Base-by-base conservation (phyloP, 2,113 vertebrate species). In the Nesoenas mayeri region DNA sequence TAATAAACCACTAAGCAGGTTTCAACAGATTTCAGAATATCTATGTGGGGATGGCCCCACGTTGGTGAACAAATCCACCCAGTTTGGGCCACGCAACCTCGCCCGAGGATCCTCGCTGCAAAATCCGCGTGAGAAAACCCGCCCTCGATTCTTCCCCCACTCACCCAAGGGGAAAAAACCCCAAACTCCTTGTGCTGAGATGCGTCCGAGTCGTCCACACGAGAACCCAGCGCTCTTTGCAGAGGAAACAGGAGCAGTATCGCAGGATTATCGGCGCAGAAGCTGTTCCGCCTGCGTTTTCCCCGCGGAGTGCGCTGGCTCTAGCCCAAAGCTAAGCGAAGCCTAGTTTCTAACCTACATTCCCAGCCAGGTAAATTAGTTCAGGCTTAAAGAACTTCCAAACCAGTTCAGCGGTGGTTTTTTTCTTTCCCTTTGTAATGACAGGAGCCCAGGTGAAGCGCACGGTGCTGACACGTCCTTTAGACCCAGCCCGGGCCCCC, bases 261-360 rank as follows among this genome's bases (percentile, higher is more conserved):
- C 34, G 83, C 79, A 58, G 86, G 77, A 75, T 91, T 65, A 79
- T 31, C 87, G 56, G 86, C 32, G 1, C 91, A 75, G 78, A 56
- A 84, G 87, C 83, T 65, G 80, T 85, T 71, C 42, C 79, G 72
- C 86, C 56, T 15, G 62, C 12, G 2, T 87, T 84, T 44, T 88
- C 91, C 87, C 94, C 44, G 69, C 1, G 48, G 91, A 93, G 73
- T 9, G 0, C 3, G 5, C 58, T 95, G 93, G 93, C 83, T 2
- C 79, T 71, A 88, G 87, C 94, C 94, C 91, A 95, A 85, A 92
- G 90, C 77, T 86, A 89, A 92, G 72, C 31, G 1, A 92, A 93
- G 91, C 94, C 94, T 91, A 88, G 79, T 93, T 95, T 93, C 91
- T 91, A 95, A 93, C 94, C 94, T 90, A 93, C 79, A 95, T 95